Conservation (phyloP, 2,888 invertebrate genomes). For the Hecatera dysodea region DNA sequence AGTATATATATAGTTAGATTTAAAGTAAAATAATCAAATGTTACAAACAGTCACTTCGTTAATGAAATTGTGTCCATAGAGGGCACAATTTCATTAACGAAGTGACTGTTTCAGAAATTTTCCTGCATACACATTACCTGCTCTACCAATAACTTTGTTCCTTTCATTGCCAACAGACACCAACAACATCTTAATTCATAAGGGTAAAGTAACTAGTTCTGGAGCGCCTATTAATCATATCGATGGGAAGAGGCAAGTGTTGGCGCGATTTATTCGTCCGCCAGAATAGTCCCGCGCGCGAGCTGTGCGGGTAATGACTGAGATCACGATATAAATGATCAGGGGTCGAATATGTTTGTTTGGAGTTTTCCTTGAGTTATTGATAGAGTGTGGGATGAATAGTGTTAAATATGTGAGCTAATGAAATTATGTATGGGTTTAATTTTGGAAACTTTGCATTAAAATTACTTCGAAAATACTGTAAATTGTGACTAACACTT, state of each 20-base stretch:
- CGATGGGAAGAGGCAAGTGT: conserved; percentile 83
- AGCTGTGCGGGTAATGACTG: conserved; percentile 80
- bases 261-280: conserved; percentile 80
- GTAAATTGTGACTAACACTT: no score
- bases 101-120: no score
- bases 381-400: background rate
- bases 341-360: conserved; percentile 34
- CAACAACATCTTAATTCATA: conserved; percentile 55
- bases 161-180: conserved; percentile 3
- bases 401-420: background rate
- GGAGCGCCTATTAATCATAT: conserved; percentile 82
- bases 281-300: conserved; percentile 82
- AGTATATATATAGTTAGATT: no score
- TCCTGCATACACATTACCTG: no score
- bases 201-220: conserved; percentile 56
- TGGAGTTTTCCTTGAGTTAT: conserved; percentile 15
- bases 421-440: no score
- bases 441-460: no score
- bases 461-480: no score
- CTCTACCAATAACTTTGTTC: background rate
- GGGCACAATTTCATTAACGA: no score
- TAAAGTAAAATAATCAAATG: no score
- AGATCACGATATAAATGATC: conserved; percentile 77
- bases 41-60: no score
- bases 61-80: no score